Evolutionary conservation across 2,888 invertebrate genomes (phyloP), one percentile per base, ranked within the genome.

Genomic region (Steinernema carpocapsae): DNA sequence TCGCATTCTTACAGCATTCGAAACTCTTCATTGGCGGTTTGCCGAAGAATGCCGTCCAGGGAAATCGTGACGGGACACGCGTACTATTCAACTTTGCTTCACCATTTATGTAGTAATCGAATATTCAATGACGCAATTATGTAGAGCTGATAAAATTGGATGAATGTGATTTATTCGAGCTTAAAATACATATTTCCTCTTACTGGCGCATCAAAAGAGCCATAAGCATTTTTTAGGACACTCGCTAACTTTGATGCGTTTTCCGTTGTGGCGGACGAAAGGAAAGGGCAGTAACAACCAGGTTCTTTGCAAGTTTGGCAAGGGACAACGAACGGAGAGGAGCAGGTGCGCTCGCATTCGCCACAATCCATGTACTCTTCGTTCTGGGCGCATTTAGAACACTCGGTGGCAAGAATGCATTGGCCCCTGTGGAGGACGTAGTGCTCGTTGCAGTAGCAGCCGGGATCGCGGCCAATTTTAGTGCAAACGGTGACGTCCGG

Each of bases 141-240:
- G n/a, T n/a, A n/a, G n/a, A n/a, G n/a, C n/a, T n/a, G n/a, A n/a
- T n/a, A n/a, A n/a, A n/a, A n/a, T n/a, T n/a, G n/a, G n/a, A n/a
- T n/a, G n/a, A n/a, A n/a, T n/a, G n/a, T n/a, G n/a, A n/a, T n/a
- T n/a, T n/a, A n/a, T n/a, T n/a, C n/a, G n/a, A n/a, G n/a, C n/a
- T n/a, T n/a, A n/a, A n/a, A n/a, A n/a, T n/a, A n/a, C n/a, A n/a
- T n/a, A n/a, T n/a, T n/a, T n/a, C n/a, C n/a, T n/a, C n/a, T n/a
- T n/a, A n/a, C n/a, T n/a, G n/a, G n/a, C n/a, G n/a, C n/a, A n/a
- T n/a, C n/a, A n/a, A n/a, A n/a, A n/a, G n/a, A n/a, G n/a, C n/a
- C n/a, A n/a, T n/a, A n/a, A n/a, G n/a, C n/a, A n/a, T n/a, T 51
- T 51, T 51, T 51, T 56, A 56, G 56, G 64, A 64, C 64, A 64